phyloP scores from a whole-genome alignment of 2,797 vertebrate genomes.

The Alauda arvensis region DNA sequence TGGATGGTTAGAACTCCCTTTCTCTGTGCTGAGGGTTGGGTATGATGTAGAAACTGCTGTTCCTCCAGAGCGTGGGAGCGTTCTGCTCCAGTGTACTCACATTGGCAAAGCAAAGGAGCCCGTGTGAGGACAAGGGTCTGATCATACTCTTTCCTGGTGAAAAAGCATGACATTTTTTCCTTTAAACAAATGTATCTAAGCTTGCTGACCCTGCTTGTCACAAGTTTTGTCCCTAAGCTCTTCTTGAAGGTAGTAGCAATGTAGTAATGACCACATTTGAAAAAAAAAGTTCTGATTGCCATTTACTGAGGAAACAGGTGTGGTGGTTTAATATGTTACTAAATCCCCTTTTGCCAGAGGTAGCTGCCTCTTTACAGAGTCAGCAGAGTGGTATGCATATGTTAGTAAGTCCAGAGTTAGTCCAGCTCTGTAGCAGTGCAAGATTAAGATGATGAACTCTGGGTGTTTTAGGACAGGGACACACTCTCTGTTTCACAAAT shows the following conservation, averaged over 20 bases:
- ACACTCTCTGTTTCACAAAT: not conserved
- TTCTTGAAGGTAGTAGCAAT: not conserved
- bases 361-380: not conserved
- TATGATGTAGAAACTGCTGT: not conserved
- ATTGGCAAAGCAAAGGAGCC: not conserved
- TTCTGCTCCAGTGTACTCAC: not conserved
- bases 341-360: conserved; percentile 4
- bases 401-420: not conserved
- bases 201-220: not conserved
- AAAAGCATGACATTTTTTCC: not conserved
- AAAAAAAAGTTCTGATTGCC: not conserved
- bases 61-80: fast-evolving
- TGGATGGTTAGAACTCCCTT: not conserved
- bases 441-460: not conserved
- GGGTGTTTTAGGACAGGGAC: not conserved
- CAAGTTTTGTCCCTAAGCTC: not conserved
- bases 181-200: not conserved
- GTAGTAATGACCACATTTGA: not conserved
- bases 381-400: not conserved
- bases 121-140: not conserved
- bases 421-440: not conserved
- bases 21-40: not conserved
- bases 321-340: conserved; percentile 47
- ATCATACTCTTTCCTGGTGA: not conserved
- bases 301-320: conserved; percentile 5